These are phyloP conservation scores for Rhagium mordax DNA, from an alignment of 2,888 invertebrate genomes.

Conservation along the genomic window DNA sequence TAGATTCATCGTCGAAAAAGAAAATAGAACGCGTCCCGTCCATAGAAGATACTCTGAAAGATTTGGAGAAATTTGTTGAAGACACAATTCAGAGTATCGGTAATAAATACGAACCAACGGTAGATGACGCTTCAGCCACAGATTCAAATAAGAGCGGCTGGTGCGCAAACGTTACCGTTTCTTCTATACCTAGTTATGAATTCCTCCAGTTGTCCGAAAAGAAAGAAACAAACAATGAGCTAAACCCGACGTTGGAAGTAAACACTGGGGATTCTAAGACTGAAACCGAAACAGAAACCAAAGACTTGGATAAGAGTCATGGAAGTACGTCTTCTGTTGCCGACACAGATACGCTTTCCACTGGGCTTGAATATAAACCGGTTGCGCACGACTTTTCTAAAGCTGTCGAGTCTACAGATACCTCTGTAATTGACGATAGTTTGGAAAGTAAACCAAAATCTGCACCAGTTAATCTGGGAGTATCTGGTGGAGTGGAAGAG, in stretches of 20 bases:
- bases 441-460: not conserved
- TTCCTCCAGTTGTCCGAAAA: constrained; percentile 43
- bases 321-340: not conserved
- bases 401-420: constrained; percentile 46
- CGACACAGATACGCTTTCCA: not conserved
- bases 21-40: not conserved
- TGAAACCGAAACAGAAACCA: not conserved
- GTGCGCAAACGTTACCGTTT: constrained; percentile 60
- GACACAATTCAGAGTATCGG: constrained; percentile 53
- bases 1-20: not conserved
- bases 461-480: not conserved
- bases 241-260: not conserved
- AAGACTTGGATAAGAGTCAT: not conserved
- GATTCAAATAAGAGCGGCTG: constrained; percentile 45
- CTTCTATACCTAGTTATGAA: constrained; percentile 56
- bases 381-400: constrained; percentile 49
- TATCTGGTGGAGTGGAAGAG: not conserved
- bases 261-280: not conserved
- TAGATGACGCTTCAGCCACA: not conserved
- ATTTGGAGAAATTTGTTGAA: constrained; percentile 59
- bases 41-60: constrained; percentile 51
- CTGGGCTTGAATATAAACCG: not conserved
- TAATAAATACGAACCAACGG: constrained; percentile 44
- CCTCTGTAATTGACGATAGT: constrained; percentile 27
- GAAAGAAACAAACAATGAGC: not conserved